Percentiles rank a stretch among this genome's conserved stretches.
These are phyloP conservation scores for Rhorus exstirpatorius DNA, from an alignment of 2,888 invertebrate species.

Conservation along the genomic window DNA sequence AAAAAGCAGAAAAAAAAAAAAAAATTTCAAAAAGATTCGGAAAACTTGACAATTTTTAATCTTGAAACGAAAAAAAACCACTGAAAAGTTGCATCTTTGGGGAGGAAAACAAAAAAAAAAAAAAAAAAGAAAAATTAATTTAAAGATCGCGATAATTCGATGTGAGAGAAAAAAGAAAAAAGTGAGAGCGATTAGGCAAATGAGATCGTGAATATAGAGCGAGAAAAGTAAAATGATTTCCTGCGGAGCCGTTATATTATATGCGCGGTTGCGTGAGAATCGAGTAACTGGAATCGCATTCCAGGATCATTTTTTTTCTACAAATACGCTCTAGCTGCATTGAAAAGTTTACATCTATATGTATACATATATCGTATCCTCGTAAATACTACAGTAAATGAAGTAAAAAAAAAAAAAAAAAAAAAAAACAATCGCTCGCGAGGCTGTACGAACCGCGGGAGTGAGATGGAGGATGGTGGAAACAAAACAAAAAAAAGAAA, in stretches of 20 bases:
- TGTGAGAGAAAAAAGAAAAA: background rate
- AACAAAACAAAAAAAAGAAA: conserved; percentile 33
- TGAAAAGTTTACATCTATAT: background rate
- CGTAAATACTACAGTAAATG: conserved; percentile 35
- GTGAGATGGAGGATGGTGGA: conserved; percentile 9
- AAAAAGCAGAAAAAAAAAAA: background rate
- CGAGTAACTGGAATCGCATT: conserved; percentile 12
- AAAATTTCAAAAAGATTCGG: background rate
- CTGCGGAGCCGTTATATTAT: too few relatives aligned
- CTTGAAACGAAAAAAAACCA: too few relatives aligned
- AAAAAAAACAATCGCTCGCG: conserved; percentile 46
- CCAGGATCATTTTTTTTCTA: conserved; percentile 15
- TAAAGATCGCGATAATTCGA: background rate
- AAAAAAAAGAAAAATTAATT: background rate
- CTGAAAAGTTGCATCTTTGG: too few relatives aligned
- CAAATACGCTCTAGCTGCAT: conserved; percentile 21
- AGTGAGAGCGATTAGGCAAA: background rate
- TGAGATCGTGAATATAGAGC: conserved; percentile 1
- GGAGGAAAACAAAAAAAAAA: background rate
- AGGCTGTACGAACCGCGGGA: conserved; percentile 33
- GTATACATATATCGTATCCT: conserved; percentile 13
- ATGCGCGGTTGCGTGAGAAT: conserved; percentile 16
- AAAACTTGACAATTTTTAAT: background rate
- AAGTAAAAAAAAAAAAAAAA: conserved; percentile 26
- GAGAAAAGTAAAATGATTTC: conserved; percentile 32